phyloP scores from a whole-genome alignment of 2,797 vertebrate species.

The Myotis pilosus region DNA sequence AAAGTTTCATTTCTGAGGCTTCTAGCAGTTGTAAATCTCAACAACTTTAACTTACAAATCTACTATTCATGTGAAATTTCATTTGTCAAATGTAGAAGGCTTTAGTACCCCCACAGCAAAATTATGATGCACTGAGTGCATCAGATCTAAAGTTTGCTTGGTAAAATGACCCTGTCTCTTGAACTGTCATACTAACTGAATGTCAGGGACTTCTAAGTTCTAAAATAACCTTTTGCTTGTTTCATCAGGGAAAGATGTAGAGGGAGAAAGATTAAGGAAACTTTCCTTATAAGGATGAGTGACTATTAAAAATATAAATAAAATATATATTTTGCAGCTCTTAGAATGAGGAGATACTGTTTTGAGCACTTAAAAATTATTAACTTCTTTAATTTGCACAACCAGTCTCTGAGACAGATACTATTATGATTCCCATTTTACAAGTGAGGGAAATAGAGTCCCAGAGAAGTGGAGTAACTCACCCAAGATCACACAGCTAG shows the following conservation, averaged over 20 bases:
- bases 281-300: neutral
- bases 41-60: slow-evolving; percentile 48
- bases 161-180: neutral
- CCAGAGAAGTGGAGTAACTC: neutral
- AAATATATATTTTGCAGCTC: neutral
- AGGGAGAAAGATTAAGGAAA: neutral
- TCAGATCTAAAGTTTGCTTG: neutral
- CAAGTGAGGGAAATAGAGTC: neutral
- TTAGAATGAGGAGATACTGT: neutral
- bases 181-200: neutral
- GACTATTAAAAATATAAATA: neutral
- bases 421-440: neutral
- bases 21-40: slow-evolving; percentile 61
- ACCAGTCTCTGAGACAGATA: neutral
- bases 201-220: neutral
- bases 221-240: neutral
- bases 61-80: slow-evolving; percentile 33
- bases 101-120: neutral
- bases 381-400: neutral
- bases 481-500: neutral
- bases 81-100: slow-evolving; percentile 34
- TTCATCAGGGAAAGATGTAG: neutral
- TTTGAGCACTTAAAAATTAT: neutral
- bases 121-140: fast-evolving
- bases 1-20: slow-evolving; percentile 53